Percentiles rank a stretch among this genome's conserved stretches.
phyloP scores from a whole-genome alignment of 2,888 invertebrate genomes.

The Hyppa rectilinea region DNA sequence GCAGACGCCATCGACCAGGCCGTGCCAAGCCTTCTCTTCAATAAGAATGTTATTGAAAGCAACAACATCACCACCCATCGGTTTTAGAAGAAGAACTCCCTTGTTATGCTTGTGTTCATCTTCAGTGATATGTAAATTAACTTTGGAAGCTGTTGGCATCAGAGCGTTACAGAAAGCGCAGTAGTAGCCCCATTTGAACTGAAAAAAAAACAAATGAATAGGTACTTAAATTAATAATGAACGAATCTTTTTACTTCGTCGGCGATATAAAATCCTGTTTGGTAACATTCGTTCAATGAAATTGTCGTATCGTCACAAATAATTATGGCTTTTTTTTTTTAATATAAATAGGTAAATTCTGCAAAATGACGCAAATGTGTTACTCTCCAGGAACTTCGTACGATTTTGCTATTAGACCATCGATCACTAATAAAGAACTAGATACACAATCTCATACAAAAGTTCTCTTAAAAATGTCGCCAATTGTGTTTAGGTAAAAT shows the following conservation, averaged over 20 bases:
- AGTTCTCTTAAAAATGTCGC: no score
- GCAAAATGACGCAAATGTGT: no score
- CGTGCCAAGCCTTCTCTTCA: conserved; percentile 77
- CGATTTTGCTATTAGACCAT: no score
- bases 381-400: no score
- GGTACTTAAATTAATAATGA: no score
- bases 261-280: neutral
- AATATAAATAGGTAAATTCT: no score
- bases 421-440: no score
- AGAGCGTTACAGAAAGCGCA: conserved; percentile 79
- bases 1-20: conserved; percentile 75
- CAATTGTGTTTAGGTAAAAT: no score
- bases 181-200: conserved; percentile 81
- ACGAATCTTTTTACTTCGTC: neutral
- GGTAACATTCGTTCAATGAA: neutral
- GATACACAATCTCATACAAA: no score
- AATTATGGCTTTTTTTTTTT: neutral
- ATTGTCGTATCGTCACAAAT: neutral
- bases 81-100: conserved; percentile 61
- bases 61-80: conserved; percentile 64
- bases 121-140: conserved; percentile 75
- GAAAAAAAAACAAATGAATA: conserved; percentile 19
- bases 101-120: conserved; percentile 71
- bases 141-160: conserved; percentile 72
- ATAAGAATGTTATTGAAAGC: conserved; percentile 73